These are phyloP conservation scores for Eupeodes luniger DNA, from an alignment of 2,888 invertebrate genomes.

Conservation along the genomic window DNA sequence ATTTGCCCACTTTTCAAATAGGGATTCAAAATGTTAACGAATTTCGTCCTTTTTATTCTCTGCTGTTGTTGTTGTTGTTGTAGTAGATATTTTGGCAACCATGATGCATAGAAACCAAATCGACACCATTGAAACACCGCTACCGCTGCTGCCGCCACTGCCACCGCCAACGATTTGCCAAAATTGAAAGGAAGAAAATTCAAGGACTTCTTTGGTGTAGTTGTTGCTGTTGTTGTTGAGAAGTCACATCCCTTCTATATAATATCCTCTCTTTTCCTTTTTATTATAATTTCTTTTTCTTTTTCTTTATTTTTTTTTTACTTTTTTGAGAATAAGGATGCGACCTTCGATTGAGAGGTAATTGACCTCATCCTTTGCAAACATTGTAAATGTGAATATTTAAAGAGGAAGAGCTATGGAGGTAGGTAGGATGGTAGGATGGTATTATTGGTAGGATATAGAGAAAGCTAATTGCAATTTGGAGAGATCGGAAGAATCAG, in stretches of 20 bases:
- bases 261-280: background rate
- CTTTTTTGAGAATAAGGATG: conserved; percentile 33
- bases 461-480: conserved; percentile 55
- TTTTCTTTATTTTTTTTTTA: background rate
- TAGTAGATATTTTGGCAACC: conserved; percentile 21
- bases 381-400: conserved; percentile 43
- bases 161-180: background rate
- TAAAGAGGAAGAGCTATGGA: conserved; percentile 8
- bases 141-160: background rate
- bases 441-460: background rate
- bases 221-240: conserved; percentile 1
- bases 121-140: conserved; percentile 26
- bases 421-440: background rate
- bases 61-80: background rate
- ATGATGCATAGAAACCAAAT: conserved; percentile 39
- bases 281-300: background rate
- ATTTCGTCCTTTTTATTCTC: conserved; percentile 34
- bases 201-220: conserved; percentile 20
- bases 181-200: conserved; percentile 27
- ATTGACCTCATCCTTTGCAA: conserved; percentile 64
- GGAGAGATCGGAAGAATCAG: conserved; percentile 57
- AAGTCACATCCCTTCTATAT: conserved; percentile 30
- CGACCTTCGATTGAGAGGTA: conserved; percentile 71
- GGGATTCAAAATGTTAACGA: conserved; percentile 45
- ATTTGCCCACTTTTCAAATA: conserved; percentile 62